These are phyloP conservation scores for Cygnus olor DNA, from an alignment of 2,797 vertebrate species.

Conservation along the genomic window DNA sequence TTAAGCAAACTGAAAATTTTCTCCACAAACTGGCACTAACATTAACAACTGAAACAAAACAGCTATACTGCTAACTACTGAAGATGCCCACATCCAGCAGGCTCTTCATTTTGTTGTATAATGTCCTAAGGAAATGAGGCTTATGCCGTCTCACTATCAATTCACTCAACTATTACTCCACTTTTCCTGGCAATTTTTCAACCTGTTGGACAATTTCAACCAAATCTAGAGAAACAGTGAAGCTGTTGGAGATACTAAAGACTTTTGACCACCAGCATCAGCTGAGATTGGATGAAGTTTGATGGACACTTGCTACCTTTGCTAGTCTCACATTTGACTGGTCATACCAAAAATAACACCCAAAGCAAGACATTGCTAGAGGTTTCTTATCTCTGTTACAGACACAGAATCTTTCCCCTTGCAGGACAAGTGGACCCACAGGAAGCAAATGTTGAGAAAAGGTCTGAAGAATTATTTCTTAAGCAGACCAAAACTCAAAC, in stretches of 20 bases:
- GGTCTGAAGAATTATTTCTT: neutral
- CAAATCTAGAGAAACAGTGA: neutral
- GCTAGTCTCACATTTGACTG: neutral
- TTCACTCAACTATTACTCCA: neutral
- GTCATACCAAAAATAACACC: neutral
- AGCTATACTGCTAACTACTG: neutral
- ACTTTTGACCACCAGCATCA: neutral
- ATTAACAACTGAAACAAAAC: conserved; percentile 24
- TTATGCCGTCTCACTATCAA: neutral
- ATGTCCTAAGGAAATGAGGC: neutral
- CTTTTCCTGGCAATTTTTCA: neutral
- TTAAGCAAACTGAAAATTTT: neutral
- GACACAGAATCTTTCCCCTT: neutral
- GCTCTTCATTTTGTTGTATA: neutral
- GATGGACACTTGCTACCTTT: neutral
- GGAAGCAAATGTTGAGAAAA: neutral
- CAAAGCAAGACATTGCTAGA: neutral
- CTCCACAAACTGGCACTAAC: neutral
- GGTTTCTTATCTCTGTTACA: neutral
- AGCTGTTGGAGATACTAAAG: neutral
- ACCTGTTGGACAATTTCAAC: neutral
- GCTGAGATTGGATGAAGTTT: neutral
- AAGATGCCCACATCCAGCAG: neutral
- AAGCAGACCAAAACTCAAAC: neutral
- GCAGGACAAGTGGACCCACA: neutral